A percentile compares a stretch with the other conserved stretches of the same genome.
Evolutionary conservation across 2,113 vertebrate genomes (phyloP).

Genomic region (Corydoras sp.): DNA sequence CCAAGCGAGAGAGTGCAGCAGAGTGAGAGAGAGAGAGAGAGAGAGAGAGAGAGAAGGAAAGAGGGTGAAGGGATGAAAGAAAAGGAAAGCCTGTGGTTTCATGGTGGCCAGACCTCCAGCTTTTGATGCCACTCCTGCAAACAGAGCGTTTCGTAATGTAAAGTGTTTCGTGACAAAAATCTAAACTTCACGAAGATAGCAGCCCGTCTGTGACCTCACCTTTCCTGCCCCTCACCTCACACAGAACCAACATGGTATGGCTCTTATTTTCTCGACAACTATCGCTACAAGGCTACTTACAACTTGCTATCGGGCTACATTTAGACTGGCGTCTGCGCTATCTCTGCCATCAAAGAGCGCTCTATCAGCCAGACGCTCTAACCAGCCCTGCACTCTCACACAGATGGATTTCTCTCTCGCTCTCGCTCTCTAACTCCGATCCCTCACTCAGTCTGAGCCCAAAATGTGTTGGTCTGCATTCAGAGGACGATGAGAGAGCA

Average conservation of each 20-base stretch:
- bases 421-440: slow-evolving; percentile 40
- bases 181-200: too few species aligned
- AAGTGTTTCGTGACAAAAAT: too few species aligned
- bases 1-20: not conserved
- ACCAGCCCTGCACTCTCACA: slow-evolving; percentile 66
- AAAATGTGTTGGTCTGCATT: slow-evolving; percentile 39
- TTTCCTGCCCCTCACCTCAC: slow-evolving; percentile 15
- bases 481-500: slow-evolving; percentile 10
- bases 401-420: slow-evolving; percentile 61
- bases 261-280: slow-evolving; percentile 61
- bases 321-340: slow-evolving; percentile 70
- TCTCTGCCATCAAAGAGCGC: slow-evolving; percentile 72
- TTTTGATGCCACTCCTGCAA: too few species aligned
- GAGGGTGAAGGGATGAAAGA: too few species aligned
- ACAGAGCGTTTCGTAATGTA: too few species aligned
- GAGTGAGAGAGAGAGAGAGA: not conserved
- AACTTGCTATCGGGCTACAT: slow-evolving; percentile 63
- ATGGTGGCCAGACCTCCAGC: too few species aligned
- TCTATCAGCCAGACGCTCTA: slow-evolving; percentile 63
- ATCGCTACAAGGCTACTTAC: slow-evolving; percentile 57
- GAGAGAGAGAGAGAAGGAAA: too few species aligned
- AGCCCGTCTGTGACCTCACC: too few species aligned
- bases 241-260: slow-evolving; percentile 33
- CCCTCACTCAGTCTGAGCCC: slow-evolving; percentile 7
- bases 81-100: too few species aligned